A percentile compares a stretch with the other conserved stretches of the same genome.
Conservation (phyloP, 2,797 vertebrate species). For the Pantherophis vulpinus region DNA sequence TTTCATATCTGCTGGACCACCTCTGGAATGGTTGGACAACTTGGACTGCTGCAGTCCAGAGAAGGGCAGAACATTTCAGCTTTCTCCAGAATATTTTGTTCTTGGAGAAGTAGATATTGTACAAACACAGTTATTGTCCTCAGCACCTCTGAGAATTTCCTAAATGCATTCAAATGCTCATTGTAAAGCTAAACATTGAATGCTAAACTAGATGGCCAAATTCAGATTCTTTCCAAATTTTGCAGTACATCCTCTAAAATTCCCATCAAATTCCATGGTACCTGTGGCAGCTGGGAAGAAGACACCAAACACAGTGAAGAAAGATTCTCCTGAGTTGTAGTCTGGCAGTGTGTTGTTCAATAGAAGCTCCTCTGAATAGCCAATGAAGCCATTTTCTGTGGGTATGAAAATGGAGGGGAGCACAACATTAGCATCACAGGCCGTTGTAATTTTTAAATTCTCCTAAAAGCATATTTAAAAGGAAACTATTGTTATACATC, state of each 20-base stretch:
- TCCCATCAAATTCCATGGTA: conserved; percentile 50
- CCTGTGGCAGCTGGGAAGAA: conserved; percentile 98
- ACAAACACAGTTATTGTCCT: background rate
- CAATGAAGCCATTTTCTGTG: conserved; percentile 88
- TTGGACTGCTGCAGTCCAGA: background rate
- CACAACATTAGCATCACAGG: background rate
- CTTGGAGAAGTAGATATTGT: background rate
- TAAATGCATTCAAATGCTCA: background rate
- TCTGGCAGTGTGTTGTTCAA: conserved; percentile 84
- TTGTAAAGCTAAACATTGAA: background rate
- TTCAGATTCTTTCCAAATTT: background rate
- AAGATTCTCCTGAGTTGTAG: conserved; percentile 88
- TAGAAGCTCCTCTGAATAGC: conserved; percentile 84
- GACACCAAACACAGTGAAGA: conserved; percentile 96
- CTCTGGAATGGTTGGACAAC: background rate
- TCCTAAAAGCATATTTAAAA: background rate
- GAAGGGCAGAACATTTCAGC: background rate
- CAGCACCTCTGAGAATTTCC: background rate
- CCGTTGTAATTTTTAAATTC: background rate
- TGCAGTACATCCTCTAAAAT: background rate
- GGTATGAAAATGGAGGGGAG: background rate
- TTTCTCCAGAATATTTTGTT: background rate
- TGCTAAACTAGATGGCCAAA: background rate
- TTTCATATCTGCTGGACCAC: background rate
- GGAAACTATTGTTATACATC: background rate